Base-by-base conservation (phyloP, 2,113 vertebrate genomes). In the Falco punctatus region DNA sequence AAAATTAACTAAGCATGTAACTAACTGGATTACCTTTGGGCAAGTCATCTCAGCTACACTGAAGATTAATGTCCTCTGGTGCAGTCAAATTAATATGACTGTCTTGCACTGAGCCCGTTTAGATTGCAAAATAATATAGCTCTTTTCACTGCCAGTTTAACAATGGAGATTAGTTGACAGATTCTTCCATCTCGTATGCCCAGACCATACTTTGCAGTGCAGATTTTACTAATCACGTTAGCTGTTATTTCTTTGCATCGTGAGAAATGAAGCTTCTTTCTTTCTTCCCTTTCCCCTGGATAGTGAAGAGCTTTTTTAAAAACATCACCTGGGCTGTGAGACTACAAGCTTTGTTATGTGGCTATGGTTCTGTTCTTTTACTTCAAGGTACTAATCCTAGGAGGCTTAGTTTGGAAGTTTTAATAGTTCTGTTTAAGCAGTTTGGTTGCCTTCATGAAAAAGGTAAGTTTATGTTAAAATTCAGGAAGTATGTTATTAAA, bases 121-220 rank as follows among this genome's bases (percentile, higher is more conserved):
- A 10, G 42, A 80, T 61, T 87, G 54, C 44, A 61, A 74, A 91
- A 86, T 79, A 74, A 54, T 46, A 30, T 16, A 65, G 24, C 33
- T 93, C 61, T 89, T 91, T 89, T 94, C 65, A 57, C 61, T 89
- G 84, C n/a, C 46, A 70, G 28, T 57, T 58, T 79, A 92, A 65
- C 82, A 90, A 48, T 20, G 33, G 55, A 65, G n/a, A 26, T 23
- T 40, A 5, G 26, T 64, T 80, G 62, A 57, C 70, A 73, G 49
- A 66, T 87, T 89, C 84, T 93, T 81, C 93, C 49, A 65, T 69
- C 84, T 94, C 35, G 46, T 82, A 77, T 84, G 54, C 27, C 59
- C 71, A 83, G 40, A 82, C 19, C 74, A 42, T 23, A 44, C 20
- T 59, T 74, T 55, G n/a, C 44, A 70, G n/a, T 28, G 49, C 54